Base-by-base conservation (phyloP, 2,797 vertebrate genomes). In the Leucoraja ocellata region DNA sequence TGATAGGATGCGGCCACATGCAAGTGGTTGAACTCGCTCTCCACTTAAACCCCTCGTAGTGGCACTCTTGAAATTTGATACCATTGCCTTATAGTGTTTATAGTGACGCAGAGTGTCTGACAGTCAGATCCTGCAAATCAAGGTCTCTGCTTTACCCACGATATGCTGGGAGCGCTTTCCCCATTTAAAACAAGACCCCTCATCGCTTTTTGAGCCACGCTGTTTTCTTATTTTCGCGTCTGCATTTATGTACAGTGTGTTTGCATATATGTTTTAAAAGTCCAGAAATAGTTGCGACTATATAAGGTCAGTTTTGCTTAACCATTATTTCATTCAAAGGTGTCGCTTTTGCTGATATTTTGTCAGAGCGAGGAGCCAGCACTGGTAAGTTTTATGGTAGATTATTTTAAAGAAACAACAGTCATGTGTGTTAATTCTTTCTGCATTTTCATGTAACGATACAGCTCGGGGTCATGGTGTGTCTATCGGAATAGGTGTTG, bases 21-120 rank as follows among this genome's bases (percentile, higher is more conserved):
- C 36, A 92, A 92, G 78, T 91, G 73, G 93, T 94, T 88, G 96
- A 96, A 96, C 96, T 96, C 96, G 96, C 96, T 95, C 94, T 95
- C 96, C 96, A 96, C 95, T 95, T 95, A 94, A 94, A 95, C 95
- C 95, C 96, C 96, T 96, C 96, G 96, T 96, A 96, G 95, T 93
- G 94, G 95, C 96, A 96, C 96, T 93, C 28, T 95, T 97, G 97
- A 97, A 98, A 98, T 96, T 96, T 96, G 97, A 98, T 98, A 96
- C 97, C 97, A 96, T 96, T 97, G 97, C 96, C 97, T 97, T 97
- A 97, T 96, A 96, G 96, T 92, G 71, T 92, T 92, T 76, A 92
- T 46, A 54, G 84, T 92, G 90, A 74, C 39, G 68, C 68, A 46
- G 68, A 74, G 90, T 11, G 71, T 5, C 68, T 92, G 90, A 92